Percentiles rank a stretch among this genome's conserved stretches.
Evolutionary conservation across 2,888 invertebrate species (phyloP).

Genomic region (Poecilus cupreus): DNA sequence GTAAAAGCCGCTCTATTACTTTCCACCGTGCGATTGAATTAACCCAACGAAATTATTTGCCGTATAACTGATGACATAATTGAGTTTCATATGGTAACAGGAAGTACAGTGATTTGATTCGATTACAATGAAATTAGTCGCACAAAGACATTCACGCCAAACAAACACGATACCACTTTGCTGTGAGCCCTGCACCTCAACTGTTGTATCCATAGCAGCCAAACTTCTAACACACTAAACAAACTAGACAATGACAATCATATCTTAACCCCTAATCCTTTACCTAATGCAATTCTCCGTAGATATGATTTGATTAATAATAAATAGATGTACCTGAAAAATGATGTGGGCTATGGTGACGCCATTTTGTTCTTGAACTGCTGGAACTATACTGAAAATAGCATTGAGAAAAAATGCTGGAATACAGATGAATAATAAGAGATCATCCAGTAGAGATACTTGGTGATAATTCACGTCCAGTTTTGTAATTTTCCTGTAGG

Average conservation of each 20-base stretch:
- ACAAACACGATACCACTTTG: constrained; percentile 43
- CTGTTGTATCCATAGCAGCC: too few species aligned
- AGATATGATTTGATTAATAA: too few species aligned
- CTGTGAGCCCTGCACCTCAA: not conserved
- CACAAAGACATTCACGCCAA: constrained; percentile 43
- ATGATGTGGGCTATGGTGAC: constrained; percentile 75
- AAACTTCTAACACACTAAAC: too few species aligned
- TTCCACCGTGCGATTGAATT: constrained; percentile 40
- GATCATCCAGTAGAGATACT: constrained; percentile 80
- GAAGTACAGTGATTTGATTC: constrained; percentile 49
- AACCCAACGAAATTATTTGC: constrained; percentile 46
- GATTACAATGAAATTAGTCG: constrained; percentile 46
- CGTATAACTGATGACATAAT: constrained; percentile 52
- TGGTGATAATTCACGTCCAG: constrained; percentile 81
- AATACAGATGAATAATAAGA: constrained; percentile 81
- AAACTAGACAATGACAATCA: too few species aligned
- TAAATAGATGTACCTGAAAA: constrained; percentile 76
- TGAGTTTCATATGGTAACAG: constrained; percentile 49
- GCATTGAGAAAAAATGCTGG: constrained; percentile 84
- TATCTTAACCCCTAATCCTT: too few species aligned
- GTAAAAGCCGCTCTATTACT: constrained; percentile 42
- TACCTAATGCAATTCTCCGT: too few species aligned
- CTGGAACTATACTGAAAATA: constrained; percentile 81
- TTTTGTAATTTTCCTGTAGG: constrained; percentile 79
- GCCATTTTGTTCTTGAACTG: constrained; percentile 74